These are phyloP conservation scores for Aphidius colemani DNA, from an alignment of 2,888 invertebrate species.

Conservation along the genomic window DNA sequence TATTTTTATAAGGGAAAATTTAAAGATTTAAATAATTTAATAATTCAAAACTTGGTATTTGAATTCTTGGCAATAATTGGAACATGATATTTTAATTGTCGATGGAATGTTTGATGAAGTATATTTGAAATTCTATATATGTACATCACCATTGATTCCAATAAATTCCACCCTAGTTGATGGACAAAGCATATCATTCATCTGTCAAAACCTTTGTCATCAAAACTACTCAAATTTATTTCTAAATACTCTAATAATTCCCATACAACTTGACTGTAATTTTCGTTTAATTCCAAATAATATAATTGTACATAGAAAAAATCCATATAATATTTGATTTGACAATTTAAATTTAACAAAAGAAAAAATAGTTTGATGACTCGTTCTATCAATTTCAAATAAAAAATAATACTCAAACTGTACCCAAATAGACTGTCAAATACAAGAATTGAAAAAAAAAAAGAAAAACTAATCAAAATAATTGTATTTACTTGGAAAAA, in stretches of 20 bases:
- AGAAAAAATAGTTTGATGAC: no score
- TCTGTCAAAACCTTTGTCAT: neutral
- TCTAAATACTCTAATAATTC: neutral
- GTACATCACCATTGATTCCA: neutral
- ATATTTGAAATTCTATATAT: neutral
- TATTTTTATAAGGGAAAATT: neutral
- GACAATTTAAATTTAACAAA: no score
- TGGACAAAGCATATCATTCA: no score
- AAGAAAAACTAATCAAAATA: no score
- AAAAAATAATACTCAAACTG: no score
- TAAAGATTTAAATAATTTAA: neutral
- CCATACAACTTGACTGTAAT: no score
- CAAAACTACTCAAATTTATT: neutral
- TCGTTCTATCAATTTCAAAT: no score
- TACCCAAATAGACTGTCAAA: no score
- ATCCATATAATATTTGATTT: neutral
- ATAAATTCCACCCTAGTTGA: conserved; percentile 4
- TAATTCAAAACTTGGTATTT: neutral
- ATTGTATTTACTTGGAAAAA: no score
- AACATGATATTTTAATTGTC: conserved; percentile 16
- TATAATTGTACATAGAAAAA: neutral
- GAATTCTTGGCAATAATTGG: conserved; percentile 9
- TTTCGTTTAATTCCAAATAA: neutral
- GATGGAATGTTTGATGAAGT: conserved; percentile 16
- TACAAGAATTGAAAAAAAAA: no score